Base-by-base conservation (phyloP, 2,888 invertebrate genomes). In the Gymnoscelis rufifasciata region DNA sequence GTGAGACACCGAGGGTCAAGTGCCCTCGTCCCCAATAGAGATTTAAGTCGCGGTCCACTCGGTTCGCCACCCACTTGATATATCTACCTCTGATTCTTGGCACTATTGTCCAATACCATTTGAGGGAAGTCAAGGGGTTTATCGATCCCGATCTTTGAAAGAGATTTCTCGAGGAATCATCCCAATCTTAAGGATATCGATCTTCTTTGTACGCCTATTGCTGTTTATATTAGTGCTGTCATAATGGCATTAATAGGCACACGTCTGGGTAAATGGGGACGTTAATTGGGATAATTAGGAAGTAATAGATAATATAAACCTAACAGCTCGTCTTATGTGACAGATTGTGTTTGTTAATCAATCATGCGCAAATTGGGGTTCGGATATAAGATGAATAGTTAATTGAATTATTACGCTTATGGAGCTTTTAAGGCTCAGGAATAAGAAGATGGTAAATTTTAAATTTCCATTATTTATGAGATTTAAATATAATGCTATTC, bases 11-110 rank as follows among this genome's bases (percentile, higher is more conserved):
- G 67, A 72, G 76, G 82, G 83, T 79, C 76, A 72, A 78, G 81
- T 64, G 67, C 48, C 59, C 79, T 82, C 72, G 72, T 76, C 76
- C 75, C 62, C 69, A 56, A 68, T 68, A 60, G 71, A 75, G 73
- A 76, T 78, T 75, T 77, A 77, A 81, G 80, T 76, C 73, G 78
- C 67, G 76, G 76, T 74, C 71, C 71, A 65, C 74, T 72, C 65
- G 47, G 62, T 42, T 29, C 41, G 62, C 66, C 68, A 68, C 60
- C 70, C 64, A 64, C 70, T 71, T 69, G 66, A 67, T 66, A 70
- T 62, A 64, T 68, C 66, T 64, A 50, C 45, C 50, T 62, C 62
- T 49, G 62, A 61, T 57, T 54, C 54, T 60, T 59, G 59, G 57
- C 63, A 72, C 70, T 68, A 68, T 75, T 74, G 71, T 75, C 65